Evolutionary conservation across 1,140 invertebrate genomes (phyloP), one percentile per base, ranked within the genome.

Genomic region (Zophobas atratus): DNA sequence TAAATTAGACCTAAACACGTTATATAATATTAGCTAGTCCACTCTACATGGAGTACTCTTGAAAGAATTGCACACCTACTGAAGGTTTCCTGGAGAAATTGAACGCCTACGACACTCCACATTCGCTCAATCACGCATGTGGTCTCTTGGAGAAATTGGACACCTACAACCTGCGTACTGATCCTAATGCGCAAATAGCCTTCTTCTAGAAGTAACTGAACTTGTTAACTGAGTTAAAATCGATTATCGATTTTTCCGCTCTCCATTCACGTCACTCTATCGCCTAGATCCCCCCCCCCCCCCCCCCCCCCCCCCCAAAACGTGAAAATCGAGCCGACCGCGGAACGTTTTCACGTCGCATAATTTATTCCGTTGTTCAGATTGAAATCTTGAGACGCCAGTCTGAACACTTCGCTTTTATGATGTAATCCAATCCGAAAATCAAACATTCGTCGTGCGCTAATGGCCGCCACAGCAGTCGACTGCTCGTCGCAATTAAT

Each of bases 401-500:
- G 35, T 38, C 38, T 60, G 34, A 60, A 60, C 56, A 36, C 38
- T 60, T 60, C 56, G 35, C 35, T 60, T 60, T 60, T 60, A 35
- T 60, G 56, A 35, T 36, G 56, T 60, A 60, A 60, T 60, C 56
- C 56, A 60, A 60, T 60, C 56, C 56, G 36, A 60, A 60, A 60
- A 60, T 60, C 56, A 60, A 60, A 60, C 56, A 60, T 41, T 43
- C 60, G 39, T 20, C 49, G n/a, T 51, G 20, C 49, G 20, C 39
- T 67, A 67, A 67, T 67, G 60, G 60, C 6, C 39, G 38, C 38
- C 60, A 67, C 49, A 51, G 49, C 6, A 67, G 39, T 32, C 60
- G 38, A 33, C 41, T 2, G 1, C 35, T 63, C 36, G 55, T 60
- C 35, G 3, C 6, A 56, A 60, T 67, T 67, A 43, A 67, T 67